phyloP scores from a whole-genome alignment of 2,797 vertebrate genomes.

The Sparidentex hasta region DNA sequence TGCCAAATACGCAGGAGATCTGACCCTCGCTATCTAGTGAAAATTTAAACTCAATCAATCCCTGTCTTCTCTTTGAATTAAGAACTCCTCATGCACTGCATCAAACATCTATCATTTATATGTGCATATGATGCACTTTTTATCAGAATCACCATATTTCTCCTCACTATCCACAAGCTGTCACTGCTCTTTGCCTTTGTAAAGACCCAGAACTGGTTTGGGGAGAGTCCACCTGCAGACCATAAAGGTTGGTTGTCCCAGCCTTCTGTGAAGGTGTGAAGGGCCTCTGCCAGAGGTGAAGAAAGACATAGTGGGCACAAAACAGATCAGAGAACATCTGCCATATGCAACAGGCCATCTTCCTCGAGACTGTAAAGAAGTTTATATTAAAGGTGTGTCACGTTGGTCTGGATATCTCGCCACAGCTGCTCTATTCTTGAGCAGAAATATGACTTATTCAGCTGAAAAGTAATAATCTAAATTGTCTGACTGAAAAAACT shows the following conservation, averaged over 20 bases:
- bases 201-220: slow-evolving; percentile 29
- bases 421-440: slow-evolving; percentile 43
- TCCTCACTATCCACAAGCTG: too few relatives aligned
- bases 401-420: slow-evolving; percentile 31
- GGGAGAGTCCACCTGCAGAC: slow-evolving; percentile 44
- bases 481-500: not conserved
- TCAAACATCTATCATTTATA: too few relatives aligned
- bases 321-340: slow-evolving; percentile 35
- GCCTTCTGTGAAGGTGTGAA: slow-evolving; percentile 36
- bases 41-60: too few relatives aligned
- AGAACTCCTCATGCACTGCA: too few relatives aligned
- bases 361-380: slow-evolving; percentile 49
- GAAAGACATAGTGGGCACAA: slow-evolving; percentile 44
- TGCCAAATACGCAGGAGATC: too few relatives aligned
- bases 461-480: not conserved
- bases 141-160: too few relatives aligned
- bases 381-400: slow-evolving; percentile 42
- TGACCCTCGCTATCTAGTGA: too few relatives aligned
- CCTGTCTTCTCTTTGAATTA: too few relatives aligned
- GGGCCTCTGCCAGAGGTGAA: slow-evolving; percentile 19
- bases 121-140: too few relatives aligned
- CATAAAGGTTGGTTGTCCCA: slow-evolving; percentile 53
- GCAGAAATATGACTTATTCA: slow-evolving; percentile 3
- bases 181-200: too few relatives aligned
- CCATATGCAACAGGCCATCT: slow-evolving; percentile 39